Conservation (phyloP, 1,140 invertebrate species). For the Hesperophylax magnus region DNA sequence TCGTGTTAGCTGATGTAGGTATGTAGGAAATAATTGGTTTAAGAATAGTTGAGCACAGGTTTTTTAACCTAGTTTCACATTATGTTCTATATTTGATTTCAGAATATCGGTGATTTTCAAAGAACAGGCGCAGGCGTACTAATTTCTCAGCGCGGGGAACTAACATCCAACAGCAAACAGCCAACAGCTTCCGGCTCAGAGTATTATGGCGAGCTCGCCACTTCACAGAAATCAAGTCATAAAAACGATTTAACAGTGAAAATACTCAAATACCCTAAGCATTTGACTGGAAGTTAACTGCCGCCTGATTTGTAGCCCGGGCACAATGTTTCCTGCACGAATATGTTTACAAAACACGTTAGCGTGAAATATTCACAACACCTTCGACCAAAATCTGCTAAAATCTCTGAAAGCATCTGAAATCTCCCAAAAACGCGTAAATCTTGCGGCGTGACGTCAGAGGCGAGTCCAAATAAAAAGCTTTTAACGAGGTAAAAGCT, state of each 20-base stretch:
- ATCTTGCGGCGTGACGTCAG: slow-evolving; percentile 28
- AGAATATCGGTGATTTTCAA: slow-evolving; percentile 10
- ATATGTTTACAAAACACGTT: slow-evolving; percentile 30
- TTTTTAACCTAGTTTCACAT: too few species aligned
- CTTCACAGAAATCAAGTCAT: slow-evolving; percentile 34
- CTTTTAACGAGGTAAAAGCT: slow-evolving; percentile 39
- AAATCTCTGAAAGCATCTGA: not conserved
- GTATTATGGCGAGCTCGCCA: slow-evolving; percentile 11
- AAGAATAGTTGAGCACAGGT: too few species aligned
- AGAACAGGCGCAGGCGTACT: not conserved
- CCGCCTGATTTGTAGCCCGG: slow-evolving; percentile 22
- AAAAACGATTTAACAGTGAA: slow-evolving; percentile 31
- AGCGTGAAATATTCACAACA: slow-evolving; percentile 24
- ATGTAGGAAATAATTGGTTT: too few species aligned
- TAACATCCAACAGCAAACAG: not conserved
- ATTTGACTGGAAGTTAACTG: slow-evolving; percentile 20
- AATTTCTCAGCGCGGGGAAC: not conserved
- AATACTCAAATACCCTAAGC: slow-evolving; percentile 7
- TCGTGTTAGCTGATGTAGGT: too few species aligned
- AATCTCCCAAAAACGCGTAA: slow-evolving; percentile 19
- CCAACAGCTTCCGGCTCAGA: slow-evolving; percentile 9
- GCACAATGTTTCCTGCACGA: slow-evolving; percentile 22
- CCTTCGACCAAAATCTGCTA: not conserved
- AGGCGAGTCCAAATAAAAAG: slow-evolving; percentile 23
- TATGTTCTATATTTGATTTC: too few species aligned